Base-by-base conservation (phyloP, 2,888 invertebrate species). In the Ceramica pisi region DNA sequence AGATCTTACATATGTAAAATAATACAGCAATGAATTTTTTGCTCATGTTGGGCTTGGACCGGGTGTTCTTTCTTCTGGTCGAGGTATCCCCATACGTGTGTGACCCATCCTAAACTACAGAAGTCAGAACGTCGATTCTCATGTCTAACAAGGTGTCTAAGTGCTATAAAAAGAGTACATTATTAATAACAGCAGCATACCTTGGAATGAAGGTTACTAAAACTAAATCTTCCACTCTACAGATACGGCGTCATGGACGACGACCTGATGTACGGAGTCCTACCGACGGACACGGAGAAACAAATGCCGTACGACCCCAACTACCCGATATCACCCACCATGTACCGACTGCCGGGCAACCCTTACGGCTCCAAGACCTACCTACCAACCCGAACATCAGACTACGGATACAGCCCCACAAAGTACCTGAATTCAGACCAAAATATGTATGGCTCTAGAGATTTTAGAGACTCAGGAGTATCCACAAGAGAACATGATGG, bases 361-460 rank as follows among this genome's bases (percentile, higher is more conserved):
- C 96, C 90, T 59, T 97, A 94, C 92, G 97, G 94, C 1, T 95
- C 95, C 64, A 95, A 96, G 82, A 94, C 93, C 14, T 96, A 96
- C 85, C 87, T 96, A 2, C 90, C 95, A 0, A 92, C 94, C 1
- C 86, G 95, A 63, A 94, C 95, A 0, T 95, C 96, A 0, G 96
- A 96, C 82, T 96, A 96, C 77, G 95, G 95, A 0, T 96, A 95
- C 86, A 96, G 96, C 59, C 95, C 96, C 0, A 96, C 95, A 0
- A 95, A 96, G 82, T 96, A 95, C 81, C 80, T 95, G 1, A 94
- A 91, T 67, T 81, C 91, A 0, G 95, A 95, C 12, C 85, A 92
- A 0, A 94, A 93, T 63, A 83, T 94, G 0, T 96, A 96, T 80
- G 95, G 95, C 1, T 95, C 95, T 0, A 88, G 94, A 60, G 94